phyloP scores from a whole-genome alignment of 2,888 invertebrate genomes.

The Ecdyonurus torrentis region DNA sequence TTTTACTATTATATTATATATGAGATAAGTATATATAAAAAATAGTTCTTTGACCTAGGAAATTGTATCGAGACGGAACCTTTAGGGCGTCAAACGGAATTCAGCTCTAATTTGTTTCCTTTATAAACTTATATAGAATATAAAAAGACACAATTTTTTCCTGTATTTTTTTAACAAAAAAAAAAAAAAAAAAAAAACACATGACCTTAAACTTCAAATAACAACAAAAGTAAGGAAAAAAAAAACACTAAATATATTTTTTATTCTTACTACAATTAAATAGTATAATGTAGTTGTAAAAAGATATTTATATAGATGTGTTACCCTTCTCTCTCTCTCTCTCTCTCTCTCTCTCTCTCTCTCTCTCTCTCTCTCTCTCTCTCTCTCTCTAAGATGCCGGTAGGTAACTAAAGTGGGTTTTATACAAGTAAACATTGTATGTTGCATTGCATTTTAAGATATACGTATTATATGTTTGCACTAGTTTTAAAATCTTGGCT shows the following conservation, averaged over 20 bases:
- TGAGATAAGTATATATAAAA: not conserved
- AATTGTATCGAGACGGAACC: not conserved
- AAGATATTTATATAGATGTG: too few relatives aligned
- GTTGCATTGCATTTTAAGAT: too few relatives aligned
- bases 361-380: too few relatives aligned
- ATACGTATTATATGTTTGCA: too few relatives aligned
- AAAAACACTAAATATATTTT: not conserved
- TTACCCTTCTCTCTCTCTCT: too few relatives aligned
- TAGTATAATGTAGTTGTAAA: too few relatives aligned
- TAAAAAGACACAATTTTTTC: not conserved
- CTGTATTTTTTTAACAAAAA: too few relatives aligned
- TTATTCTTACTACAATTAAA: not conserved
- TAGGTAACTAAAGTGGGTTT: too few relatives aligned
- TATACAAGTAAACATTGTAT: too few relatives aligned
- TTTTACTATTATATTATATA: not conserved
- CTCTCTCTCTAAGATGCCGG: too few relatives aligned
- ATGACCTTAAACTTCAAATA: not conserved
- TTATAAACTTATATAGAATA: not conserved
- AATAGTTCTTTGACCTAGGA: not conserved
- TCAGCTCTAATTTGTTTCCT: not conserved
- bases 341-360: too few relatives aligned
- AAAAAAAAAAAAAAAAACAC: not conserved
- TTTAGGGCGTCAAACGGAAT: not conserved
- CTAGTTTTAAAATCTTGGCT: too few relatives aligned
- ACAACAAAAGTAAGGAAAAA: not conserved